These are phyloP conservation scores for Sterrhoptilus dennistouni DNA, from an alignment of 2,113 vertebrate genomes.

Conservation along the genomic window DNA sequence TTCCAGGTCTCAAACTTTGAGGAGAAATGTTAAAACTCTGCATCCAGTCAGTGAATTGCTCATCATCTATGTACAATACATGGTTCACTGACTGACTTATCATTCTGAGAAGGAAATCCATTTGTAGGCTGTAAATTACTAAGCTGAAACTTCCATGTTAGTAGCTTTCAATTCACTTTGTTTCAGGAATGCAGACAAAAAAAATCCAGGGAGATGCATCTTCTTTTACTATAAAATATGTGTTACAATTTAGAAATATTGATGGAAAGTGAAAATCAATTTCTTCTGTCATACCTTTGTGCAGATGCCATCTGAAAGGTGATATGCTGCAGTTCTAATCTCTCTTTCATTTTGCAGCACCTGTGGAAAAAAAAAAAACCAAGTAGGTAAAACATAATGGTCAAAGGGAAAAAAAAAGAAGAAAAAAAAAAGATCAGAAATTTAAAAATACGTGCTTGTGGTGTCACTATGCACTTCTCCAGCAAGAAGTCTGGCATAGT, in stretches of 20 bases:
- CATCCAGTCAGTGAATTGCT: neutral
- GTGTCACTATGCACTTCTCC: neutral
- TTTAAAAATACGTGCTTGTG: neutral
- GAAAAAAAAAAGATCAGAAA: neutral
- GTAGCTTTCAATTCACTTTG: neutral
- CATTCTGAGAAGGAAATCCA: neutral
- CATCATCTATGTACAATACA: neutral
- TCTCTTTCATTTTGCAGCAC: neutral
- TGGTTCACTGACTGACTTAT: slow-evolving; percentile 11
- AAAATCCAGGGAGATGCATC: neutral
- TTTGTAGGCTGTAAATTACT: slow-evolving; percentile 27
- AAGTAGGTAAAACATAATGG: neutral
- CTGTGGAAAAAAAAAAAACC: neutral
- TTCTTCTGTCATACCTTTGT: slow-evolving; percentile 38
- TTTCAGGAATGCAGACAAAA: slow-evolving; percentile 20
- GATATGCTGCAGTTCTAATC: neutral
- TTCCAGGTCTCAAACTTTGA: neutral
- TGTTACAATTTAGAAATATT: slow-evolving; percentile 42
- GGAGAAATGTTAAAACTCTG: neutral
- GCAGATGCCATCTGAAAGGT: slow-evolving; percentile 31
- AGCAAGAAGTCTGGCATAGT: neutral
- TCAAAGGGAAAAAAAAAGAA: neutral
- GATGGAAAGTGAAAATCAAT: slow-evolving; percentile 65
- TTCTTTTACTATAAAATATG: slow-evolving; percentile 34
- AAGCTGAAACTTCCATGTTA: neutral